These are phyloP conservation scores for Siphlonurus alternatus DNA, from an alignment of 2,888 invertebrate species.

Conservation along the genomic window DNA sequence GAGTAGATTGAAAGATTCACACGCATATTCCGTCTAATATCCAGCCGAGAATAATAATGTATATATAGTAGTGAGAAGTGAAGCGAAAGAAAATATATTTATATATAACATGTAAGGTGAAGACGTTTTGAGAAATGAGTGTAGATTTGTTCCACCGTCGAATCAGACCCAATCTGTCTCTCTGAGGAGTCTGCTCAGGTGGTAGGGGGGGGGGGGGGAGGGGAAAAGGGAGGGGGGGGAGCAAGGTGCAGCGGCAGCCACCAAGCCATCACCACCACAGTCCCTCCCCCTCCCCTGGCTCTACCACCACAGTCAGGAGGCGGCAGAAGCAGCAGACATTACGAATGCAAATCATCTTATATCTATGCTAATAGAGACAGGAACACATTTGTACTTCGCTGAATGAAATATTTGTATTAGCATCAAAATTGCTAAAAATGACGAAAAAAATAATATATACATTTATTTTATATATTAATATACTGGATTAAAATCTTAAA, in stretches of 20 bases:
- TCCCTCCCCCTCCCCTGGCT: not conserved
- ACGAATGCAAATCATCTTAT: slow-evolving; percentile 4
- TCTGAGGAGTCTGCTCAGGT: no score
- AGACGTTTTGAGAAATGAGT: not conserved
- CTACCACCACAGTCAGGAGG: not conserved
- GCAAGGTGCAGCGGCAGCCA: not conserved
- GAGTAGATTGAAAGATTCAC: not conserved
- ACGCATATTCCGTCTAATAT: not conserved
- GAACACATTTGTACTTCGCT: slow-evolving; percentile 2
- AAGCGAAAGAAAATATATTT: not conserved
- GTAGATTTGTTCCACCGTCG: not conserved
- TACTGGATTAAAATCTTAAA: not conserved
- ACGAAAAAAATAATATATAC: not conserved
- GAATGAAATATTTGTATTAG: slow-evolving; percentile 2
- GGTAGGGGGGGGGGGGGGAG: not conserved
- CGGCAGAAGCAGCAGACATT: not conserved
- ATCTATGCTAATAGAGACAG: slow-evolving; percentile 4
- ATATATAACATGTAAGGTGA: not conserved
- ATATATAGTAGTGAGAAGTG: not conserved
- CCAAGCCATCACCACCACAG: not conserved
- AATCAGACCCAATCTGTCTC: not conserved
- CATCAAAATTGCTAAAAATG: slow-evolving; percentile 4
- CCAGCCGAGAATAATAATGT: not conserved
- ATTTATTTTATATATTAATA: not conserved
- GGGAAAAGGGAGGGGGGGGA: not conserved